phyloP scores from a whole-genome alignment of 2,797 vertebrate species.

The Danio jaintianensis region DNA sequence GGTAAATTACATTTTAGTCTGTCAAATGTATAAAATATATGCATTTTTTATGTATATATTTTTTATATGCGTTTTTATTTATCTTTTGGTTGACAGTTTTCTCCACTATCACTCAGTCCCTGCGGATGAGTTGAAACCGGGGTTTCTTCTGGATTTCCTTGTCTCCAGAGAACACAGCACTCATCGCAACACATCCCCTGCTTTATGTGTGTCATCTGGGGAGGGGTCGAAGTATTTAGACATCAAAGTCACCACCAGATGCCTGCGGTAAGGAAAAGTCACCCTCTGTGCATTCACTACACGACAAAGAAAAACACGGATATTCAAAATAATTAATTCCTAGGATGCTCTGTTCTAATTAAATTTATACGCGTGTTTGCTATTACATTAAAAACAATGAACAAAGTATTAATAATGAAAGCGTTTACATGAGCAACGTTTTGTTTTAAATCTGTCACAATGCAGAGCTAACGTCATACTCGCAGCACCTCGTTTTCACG shows the following conservation, averaged over 20 bases:
- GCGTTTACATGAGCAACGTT: background rate
- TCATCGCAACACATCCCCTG: background rate
- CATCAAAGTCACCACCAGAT: background rate
- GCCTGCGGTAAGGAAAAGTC: background rate
- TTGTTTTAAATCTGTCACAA: background rate
- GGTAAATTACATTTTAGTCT: background rate
- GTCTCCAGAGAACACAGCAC: background rate
- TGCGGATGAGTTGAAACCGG: background rate
- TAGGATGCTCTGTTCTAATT: slow-evolving; percentile 27
- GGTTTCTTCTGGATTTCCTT: background rate
- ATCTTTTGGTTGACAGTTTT: background rate
- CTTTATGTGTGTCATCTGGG: background rate
- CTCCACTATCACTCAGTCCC: background rate
- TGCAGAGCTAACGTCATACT: background rate
- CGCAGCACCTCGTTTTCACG: background rate
- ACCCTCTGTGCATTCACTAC: slow-evolving; percentile 14
- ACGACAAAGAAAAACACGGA: background rate
- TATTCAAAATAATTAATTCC: slow-evolving; percentile 28
- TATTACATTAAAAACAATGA: slow-evolving; percentile 17
- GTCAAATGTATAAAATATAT: background rate
- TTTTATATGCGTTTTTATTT: too few relatives aligned
- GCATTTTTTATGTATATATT: background rate
- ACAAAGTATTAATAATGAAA: background rate
- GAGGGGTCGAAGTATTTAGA: slow-evolving; percentile 10
- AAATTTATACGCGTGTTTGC: background rate